Conservation (phyloP, 1,140 invertebrate species). For the Zaprionus taronus region DNA sequence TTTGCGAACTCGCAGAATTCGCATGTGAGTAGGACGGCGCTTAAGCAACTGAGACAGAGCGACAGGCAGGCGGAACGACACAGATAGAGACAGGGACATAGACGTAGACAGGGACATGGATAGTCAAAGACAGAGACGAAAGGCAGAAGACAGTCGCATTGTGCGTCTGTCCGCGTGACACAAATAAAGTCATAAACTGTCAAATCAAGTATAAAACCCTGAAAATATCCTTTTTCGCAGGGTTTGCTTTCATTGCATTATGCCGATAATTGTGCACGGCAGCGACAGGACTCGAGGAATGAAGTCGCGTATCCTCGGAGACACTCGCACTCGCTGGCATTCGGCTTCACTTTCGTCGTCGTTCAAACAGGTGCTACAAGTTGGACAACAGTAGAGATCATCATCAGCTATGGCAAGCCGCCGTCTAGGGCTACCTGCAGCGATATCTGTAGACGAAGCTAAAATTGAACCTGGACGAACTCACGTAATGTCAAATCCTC, state of each 20-base stretch:
- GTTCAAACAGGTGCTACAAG: constrained; percentile 72
- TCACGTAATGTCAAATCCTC: constrained; percentile 68
- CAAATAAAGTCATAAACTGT: constrained; percentile 77
- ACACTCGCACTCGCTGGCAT: background rate
- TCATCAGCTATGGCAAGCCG: constrained; percentile 58
- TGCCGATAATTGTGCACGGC: constrained; percentile 64
- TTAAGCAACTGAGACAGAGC: constrained; percentile 14
- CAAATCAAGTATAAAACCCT: constrained; percentile 79
- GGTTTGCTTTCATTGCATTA: constrained; percentile 68
- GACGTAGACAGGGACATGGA: background rate
- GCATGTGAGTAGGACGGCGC: constrained; percentile 33
- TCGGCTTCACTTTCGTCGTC: constrained; percentile 62
- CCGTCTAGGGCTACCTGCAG: constrained; percentile 47
- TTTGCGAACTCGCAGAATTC: constrained; percentile 52
- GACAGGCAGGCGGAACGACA: background rate
- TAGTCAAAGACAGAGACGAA: constrained; percentile 13
- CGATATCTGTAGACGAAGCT: background rate
- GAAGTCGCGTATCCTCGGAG: constrained; percentile 27
- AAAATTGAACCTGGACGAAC: constrained; percentile 26
- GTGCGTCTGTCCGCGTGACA: constrained; percentile 28
- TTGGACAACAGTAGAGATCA: constrained; percentile 62
- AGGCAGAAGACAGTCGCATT: constrained; percentile 3
- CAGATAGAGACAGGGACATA: background rate
- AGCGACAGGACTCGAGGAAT: constrained; percentile 45
- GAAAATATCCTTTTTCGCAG: constrained; percentile 68